These are phyloP conservation scores for Trachurus trachurus DNA, from an alignment of 2,797 vertebrate genomes.

Conservation along the genomic window DNA sequence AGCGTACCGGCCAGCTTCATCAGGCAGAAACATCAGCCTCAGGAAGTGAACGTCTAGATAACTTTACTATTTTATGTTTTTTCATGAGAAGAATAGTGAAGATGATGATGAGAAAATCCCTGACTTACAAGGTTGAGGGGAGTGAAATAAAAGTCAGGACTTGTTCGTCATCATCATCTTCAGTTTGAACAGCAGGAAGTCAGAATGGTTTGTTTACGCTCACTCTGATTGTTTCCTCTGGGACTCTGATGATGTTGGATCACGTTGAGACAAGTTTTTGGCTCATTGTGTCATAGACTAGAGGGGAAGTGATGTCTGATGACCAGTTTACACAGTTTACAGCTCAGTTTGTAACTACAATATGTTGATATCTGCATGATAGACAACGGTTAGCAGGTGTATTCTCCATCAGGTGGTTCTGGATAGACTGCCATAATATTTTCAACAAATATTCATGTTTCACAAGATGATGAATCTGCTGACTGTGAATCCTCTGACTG, in stretches of 20 bases:
- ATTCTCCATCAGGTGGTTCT: too few relatives aligned
- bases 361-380: too few relatives aligned
- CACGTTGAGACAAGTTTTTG: conserved; percentile 3
- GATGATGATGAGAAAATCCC: neutral
- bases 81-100: neutral
- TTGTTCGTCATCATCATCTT: neutral
- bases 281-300: conserved; percentile 9
- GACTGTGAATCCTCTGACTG: too few relatives aligned
- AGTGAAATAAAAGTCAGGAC: neutral
- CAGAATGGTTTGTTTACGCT: conserved; percentile 56
- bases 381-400: too few relatives aligned
- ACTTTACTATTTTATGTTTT: neutral
- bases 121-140: neutral
- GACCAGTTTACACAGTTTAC: neutral
- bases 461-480: neutral
- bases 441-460: too few relatives aligned
- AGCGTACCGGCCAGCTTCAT: neutral
- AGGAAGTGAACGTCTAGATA: neutral
- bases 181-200: conserved; percentile 45
- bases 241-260: conserved; percentile 18
- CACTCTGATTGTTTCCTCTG: conserved; percentile 58
- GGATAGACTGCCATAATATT: too few relatives aligned
- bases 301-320: conserved; percentile 38
- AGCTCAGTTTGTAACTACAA: neutral
- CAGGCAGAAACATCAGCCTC: neutral